Percentiles rank a stretch among this genome's conserved stretches.
These are phyloP conservation scores for Ciconia maguari DNA, from an alignment of 2,113 vertebrate species.

Conservation along the genomic window DNA sequence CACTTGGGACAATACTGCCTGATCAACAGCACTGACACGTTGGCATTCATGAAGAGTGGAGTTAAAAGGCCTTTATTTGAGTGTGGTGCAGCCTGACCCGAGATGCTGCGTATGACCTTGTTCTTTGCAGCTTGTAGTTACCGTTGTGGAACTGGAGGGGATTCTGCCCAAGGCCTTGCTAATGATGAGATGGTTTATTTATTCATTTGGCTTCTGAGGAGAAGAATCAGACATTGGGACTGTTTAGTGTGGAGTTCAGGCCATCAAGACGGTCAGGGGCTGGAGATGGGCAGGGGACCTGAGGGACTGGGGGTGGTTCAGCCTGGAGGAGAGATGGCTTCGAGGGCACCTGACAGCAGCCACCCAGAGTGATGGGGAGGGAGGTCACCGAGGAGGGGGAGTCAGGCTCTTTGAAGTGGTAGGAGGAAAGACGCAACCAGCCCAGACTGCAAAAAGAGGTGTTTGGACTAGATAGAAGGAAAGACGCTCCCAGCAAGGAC, in stretches of 20 bases:
- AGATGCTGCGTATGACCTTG: neutral
- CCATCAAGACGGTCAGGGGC: neutral
- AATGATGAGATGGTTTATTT: neutral
- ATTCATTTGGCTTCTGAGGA: neutral
- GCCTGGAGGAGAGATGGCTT: neutral
- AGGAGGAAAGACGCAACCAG: neutral
- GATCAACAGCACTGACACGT: accelerated
- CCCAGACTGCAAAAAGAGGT: neutral
- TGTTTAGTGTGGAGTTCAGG: neutral
- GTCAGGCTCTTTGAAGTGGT: neutral
- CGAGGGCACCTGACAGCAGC: neutral
- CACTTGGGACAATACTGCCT: neutral
- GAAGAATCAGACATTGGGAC: neutral
- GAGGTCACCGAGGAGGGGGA: neutral
- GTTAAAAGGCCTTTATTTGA: neutral
- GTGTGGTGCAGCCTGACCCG: neutral
- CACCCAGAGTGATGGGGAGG: neutral
- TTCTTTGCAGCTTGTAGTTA: neutral
- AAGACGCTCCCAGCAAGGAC: neutral
- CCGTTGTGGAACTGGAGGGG: neutral
- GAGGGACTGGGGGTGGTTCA: neutral
- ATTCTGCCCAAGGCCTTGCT: neutral
- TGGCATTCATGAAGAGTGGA: neutral
- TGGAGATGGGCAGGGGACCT: neutral
- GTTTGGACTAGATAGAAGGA: neutral